Base-by-base conservation (phyloP, 2,888 invertebrate genomes). In the Crematogaster levior region DNA sequence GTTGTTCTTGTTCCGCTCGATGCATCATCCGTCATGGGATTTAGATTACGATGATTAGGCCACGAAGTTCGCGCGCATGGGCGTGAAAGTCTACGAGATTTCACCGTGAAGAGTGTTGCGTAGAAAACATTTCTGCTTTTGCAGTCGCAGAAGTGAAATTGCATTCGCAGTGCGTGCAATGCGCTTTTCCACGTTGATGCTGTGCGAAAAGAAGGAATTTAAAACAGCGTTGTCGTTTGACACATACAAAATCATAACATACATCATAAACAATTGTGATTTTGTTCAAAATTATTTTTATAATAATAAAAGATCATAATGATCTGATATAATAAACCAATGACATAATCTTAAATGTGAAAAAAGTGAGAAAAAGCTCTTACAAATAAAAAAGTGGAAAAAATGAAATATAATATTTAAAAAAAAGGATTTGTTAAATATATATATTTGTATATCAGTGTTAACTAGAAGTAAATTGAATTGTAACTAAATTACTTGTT, bases 1-100 rank as follows among this genome's bases (percentile, higher is more conserved):
- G 51, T 4, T 53, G 68, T 24, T 53, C 37, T 37, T 15, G 53
- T 70, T 70, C 37, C 70, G 24, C 70, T 37, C 53, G 24, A 70
- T 37, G 51, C 21, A 24, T 53, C 70, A 70, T 70, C 51, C 68
- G 68, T 68, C 53, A 53, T 53, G 53, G 70, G 70, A 70, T 53
- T 70, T 37, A 53, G 53, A 70, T 53, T 70, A 15, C n/a, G 24
- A 53, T 53, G 70, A 53, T 70, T 53, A 15, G 43, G 37, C 53
- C 53, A 37, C 53, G 24, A 51, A 34, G 34, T 53, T 70, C 70
- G 37, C 53, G n/a, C 48, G 37, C 51, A 21, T 10, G 37, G 21
- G 53, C 37, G 70, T 53, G 53, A 70, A 53, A 53, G 34, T 53
- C 21, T 51, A 27, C 21, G 37, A 53, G 37, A 48, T 70, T 70